Base-by-base conservation (phyloP, 2,113 vertebrate genomes). In the Trachemys scripta region DNA sequence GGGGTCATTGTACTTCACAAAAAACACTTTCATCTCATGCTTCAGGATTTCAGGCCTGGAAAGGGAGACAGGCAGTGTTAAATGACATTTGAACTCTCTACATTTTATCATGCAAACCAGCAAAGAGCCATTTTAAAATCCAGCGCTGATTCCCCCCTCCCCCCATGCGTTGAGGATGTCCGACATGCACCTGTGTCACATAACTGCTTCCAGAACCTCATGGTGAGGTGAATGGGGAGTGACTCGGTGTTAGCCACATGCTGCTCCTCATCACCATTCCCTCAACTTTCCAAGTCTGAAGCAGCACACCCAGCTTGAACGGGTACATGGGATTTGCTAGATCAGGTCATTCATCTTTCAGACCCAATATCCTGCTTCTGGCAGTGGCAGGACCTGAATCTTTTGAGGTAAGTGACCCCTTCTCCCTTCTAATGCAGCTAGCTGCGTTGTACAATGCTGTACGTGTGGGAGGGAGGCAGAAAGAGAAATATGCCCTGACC, bases 21-120 rank as follows among this genome's bases (percentile, higher is more conserved):
- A 99, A 96, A 99, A 99, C 87, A 99, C 99, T 95, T 99, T 99
- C 99, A 99, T 99, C 98, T 99, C 99, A 0, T 99, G 99, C 97
- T 99, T 99, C 95, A 99, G 98, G 95, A 99, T 99, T 98, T 99
- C 99, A 0, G 99, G 99, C 87, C 99, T 99, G 92, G 27, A 80
- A 49, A 85, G 3, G 10, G 0, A 90, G 72, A 65, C 53, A 84
- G 53, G 56, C 8, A 13, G 49, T 5, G 49, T 10, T n/a, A 7
- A 49, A 5, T 14, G 35, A 19, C 16, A 19, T 35, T 69, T 17
- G 2, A 35, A 35, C 17, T n/a, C 7, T 6, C 35, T 17, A 8
- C 16, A 69, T n/a, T 69, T 72, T n/a, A 22, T 72, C n/a, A 22
- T 5, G n/a, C 22, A n/a, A 20, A 5, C n/a, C 19, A 72, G 62